Evolutionary conservation across 2,113 vertebrate genomes (phyloP), one percentile per base, ranked within the genome.

Genomic region (Sinocyclocheilus grahami): DNA sequence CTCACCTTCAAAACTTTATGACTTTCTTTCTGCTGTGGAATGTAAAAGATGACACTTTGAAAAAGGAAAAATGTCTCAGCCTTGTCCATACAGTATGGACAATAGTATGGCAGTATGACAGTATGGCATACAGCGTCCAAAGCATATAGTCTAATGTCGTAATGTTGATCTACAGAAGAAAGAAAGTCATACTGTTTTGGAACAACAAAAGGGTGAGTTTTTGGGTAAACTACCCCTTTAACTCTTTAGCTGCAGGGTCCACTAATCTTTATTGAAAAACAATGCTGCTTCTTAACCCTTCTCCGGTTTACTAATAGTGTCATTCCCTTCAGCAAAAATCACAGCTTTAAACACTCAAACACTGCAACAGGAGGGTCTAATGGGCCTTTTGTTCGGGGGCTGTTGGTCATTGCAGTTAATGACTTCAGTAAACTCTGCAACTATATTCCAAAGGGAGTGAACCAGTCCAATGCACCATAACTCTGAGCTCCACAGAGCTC

Each of bases 401-500:
- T 84, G 71, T 71, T 86, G 46, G 72, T 84, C 81, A 76, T 46
- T 88, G 55, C 39, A 78, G 82, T 86, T 91, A 91, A 90, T 82
- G 75, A 88, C 86, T 85, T 67, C 55, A 87, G 87, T 84, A 86
- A 89, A 89, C 78, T 51, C 33, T 48, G 18, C 16, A 65, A 83
- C 75, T 71, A 51, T 85, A 88, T 82, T 86, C 84, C 78, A 60
- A n/a, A 58, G 62, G 69, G 90, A 86, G 60, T 83, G 16, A 71
- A 83, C 27, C 48, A 42, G 82, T 74, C 82, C 74, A 83, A 60
- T 51, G 78, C 27, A 69, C 75, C 48, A 85, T 87, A 87, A 86
- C 84, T 86, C 87, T 78, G 5, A 78, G 46, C 24, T 90, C 79
- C 80, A 67, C 55, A 82, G 46, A 51, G 24, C 85, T 67, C 53